Evolutionary conservation across 2,888 invertebrate genomes (phyloP).

Genomic region (Mythimna pallens): DNA sequence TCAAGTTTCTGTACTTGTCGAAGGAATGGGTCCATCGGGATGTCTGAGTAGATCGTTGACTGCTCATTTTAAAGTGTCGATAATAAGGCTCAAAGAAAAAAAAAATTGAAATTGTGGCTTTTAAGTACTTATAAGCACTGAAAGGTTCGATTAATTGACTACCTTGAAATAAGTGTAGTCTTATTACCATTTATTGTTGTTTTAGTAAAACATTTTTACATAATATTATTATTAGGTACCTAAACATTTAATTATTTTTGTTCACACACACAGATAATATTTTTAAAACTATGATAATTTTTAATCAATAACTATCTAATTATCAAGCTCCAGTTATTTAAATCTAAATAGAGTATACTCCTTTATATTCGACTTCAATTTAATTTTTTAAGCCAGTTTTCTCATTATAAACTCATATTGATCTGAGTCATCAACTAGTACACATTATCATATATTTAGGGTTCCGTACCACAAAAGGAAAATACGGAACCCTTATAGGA

Average conservation of each 20-base stretch:
- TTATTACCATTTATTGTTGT: conserved; percentile 9
- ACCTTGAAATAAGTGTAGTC: neutral
- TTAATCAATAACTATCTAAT: neutral
- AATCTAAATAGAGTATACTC: too few species aligned
- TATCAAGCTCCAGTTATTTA: neutral
- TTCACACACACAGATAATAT: too few species aligned
- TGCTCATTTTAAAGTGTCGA: conserved; percentile 51
- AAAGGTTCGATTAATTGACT: conserved; percentile 17
- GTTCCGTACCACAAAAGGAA: too few species aligned
- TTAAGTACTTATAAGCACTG: conserved; percentile 11
- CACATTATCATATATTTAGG: neutral
- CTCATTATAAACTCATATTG: neutral
- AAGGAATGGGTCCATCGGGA: conserved; percentile 42
- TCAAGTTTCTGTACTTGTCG: conserved; percentile 32
- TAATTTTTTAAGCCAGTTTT: neutral
- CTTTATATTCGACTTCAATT: too few species aligned
- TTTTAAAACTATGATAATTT: neutral
- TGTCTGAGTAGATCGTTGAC: conserved; percentile 38
- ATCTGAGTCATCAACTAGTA: neutral
- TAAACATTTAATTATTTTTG: too few species aligned
- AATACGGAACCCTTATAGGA: too few species aligned
- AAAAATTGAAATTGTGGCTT: conserved; percentile 26
- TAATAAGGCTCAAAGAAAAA: conserved; percentile 37
- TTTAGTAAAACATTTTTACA: neutral
- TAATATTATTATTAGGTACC: neutral